Percentiles rank a stretch among this genome's conserved stretches.
These are phyloP conservation scores for Copsychus sechellarum DNA, from an alignment of 2,113 vertebrate genomes.

Conservation along the genomic window DNA sequence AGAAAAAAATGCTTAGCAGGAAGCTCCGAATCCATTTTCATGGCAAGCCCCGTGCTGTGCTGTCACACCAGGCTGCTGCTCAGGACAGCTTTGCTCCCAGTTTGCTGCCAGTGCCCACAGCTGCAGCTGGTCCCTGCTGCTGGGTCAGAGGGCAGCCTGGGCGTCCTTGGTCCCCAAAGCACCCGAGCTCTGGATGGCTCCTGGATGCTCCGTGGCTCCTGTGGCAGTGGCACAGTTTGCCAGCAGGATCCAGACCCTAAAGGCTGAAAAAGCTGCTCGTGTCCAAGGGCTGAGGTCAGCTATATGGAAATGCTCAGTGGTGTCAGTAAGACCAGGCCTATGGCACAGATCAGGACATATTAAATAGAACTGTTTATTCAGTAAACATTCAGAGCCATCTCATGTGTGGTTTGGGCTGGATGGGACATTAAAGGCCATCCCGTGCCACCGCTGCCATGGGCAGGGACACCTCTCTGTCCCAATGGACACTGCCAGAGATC, in stretches of 20 bases:
- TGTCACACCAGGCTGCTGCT: not conserved
- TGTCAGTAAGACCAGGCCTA: not conserved
- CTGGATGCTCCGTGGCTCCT: rapidly evolving
- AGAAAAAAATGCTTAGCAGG: not conserved
- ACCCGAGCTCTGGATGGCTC: not conserved
- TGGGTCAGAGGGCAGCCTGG: not conserved
- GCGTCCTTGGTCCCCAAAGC: not conserved
- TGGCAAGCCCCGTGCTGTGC: not conserved
- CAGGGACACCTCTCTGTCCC: not conserved
- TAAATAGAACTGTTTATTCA: not conserved
- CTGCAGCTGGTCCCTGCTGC: not conserved
- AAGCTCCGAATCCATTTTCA: not conserved
- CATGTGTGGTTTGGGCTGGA: not conserved
- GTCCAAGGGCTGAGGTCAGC: not conserved
- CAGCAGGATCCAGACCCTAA: not conserved
- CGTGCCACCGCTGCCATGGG: not conserved
- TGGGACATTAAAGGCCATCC: not conserved
- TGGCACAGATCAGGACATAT: not conserved
- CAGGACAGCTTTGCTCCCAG: not conserved
- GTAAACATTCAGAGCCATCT: not conserved
- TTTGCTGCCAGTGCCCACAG: not conserved
- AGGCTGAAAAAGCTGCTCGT: not conserved
- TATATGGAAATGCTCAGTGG: not conserved
- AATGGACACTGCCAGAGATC: not conserved
- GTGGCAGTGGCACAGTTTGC: not conserved